Conservation (phyloP, 2,888 invertebrate genomes). For the Iphiclides podalirius region DNA sequence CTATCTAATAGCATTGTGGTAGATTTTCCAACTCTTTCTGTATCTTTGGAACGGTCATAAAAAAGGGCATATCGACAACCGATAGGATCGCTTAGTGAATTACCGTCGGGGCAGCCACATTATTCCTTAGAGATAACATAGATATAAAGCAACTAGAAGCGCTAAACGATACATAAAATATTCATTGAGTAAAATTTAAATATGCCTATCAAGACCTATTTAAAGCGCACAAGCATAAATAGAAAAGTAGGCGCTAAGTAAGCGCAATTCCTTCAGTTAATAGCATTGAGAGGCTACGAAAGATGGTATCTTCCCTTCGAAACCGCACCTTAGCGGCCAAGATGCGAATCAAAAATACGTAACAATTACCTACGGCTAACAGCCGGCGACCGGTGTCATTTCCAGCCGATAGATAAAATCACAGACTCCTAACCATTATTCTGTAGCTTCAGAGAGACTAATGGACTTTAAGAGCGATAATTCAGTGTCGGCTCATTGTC, state of each 20-base stretch:
- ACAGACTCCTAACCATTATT: constrained; percentile 57
- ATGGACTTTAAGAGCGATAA: constrained; percentile 70
- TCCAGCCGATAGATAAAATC: constrained; percentile 47
- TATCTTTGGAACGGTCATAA: constrained; percentile 63
- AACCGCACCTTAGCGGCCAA: constrained; percentile 20
- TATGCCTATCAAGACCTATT: too few species aligned
- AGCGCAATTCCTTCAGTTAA: neutral
- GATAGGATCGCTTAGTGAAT: constrained; percentile 73
- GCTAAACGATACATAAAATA: too few species aligned
- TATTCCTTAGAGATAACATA: constrained; percentile 50
- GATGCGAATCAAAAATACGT: constrained; percentile 33
- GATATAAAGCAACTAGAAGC: constrained; percentile 42
- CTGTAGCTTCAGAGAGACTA: constrained; percentile 69
- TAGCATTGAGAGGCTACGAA: constrained; percentile 1
- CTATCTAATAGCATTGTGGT: constrained; percentile 32
- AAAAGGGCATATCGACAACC: constrained; percentile 67
- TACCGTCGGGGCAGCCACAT: constrained; percentile 55
- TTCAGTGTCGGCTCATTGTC: constrained; percentile 72
- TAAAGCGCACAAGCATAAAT: too few species aligned
- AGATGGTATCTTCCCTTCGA: constrained; percentile 11
- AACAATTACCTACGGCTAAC: constrained; percentile 30
- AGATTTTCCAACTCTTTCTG: constrained; percentile 56
- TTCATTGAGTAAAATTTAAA: too few species aligned
- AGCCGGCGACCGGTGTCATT: constrained; percentile 42
- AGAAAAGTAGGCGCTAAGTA: neutral